These are phyloP conservation scores for Drosophila barbarae DNA, from an alignment of 2,888 invertebrate species.

Conservation along the genomic window DNA sequence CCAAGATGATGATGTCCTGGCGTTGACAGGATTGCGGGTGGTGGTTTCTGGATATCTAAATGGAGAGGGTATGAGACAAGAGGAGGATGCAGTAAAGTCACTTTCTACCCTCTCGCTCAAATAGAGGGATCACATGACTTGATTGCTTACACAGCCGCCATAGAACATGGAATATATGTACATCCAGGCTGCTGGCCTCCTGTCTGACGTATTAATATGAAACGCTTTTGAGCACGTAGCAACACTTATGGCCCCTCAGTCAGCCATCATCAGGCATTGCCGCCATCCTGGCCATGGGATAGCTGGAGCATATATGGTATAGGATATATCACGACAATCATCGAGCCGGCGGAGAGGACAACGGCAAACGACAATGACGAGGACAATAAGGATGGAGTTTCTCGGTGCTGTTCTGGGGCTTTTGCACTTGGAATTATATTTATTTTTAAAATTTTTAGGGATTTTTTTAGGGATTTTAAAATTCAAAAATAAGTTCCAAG, in stretches of 20 bases:
- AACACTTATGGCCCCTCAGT: constrained; percentile 73
- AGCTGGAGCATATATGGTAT: constrained; percentile 41
- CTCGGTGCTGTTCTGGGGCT: constrained; percentile 55
- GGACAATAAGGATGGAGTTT: constrained; percentile 37
- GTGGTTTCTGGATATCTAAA: neutral
- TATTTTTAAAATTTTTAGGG: neutral
- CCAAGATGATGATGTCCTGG: constrained; percentile 70
- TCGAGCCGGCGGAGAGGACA: constrained; percentile 28
- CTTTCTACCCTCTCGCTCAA: constrained; percentile 73
- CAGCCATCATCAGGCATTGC: constrained; percentile 29
- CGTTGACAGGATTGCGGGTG: constrained; percentile 40
- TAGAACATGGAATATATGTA: constrained; percentile 50
- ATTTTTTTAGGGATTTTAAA: too few species aligned
- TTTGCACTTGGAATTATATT: constrained; percentile 14
- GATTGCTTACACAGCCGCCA: constrained; percentile 68
- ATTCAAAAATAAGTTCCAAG: too few species aligned
- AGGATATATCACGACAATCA: constrained; percentile 40
- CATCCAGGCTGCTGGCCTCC: constrained; percentile 34
- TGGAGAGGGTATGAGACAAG: neutral
- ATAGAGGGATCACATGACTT: constrained; percentile 74
- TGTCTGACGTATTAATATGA: constrained; percentile 74
- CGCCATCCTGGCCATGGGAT: constrained; percentile 12
- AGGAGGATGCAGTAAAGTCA: constrained; percentile 54
- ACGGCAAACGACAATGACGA: constrained; percentile 46
- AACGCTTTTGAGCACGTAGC: constrained; percentile 77